Conservation (phyloP, 2,113 vertebrate genomes). For the Chaenocephalus aceratus region DNA sequence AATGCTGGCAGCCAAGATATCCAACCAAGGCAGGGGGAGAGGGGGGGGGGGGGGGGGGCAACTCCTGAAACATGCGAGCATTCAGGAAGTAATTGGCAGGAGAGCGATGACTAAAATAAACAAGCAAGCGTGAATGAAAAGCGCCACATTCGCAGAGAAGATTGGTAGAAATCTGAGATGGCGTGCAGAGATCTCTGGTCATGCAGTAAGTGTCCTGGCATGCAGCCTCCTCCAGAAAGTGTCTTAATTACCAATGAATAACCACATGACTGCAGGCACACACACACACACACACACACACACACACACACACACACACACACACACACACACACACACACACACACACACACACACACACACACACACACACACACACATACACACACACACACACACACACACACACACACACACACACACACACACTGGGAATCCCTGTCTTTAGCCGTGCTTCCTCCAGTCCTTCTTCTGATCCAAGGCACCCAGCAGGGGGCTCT, state of each 20-base stretch:
- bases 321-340: slow-evolving; percentile 25
- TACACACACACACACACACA: slow-evolving; percentile 21
- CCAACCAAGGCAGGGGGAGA: not conserved
- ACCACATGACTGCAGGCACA: slow-evolving; percentile 23
- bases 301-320: slow-evolving; percentile 25
- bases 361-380: slow-evolving; percentile 27
- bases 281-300: slow-evolving; percentile 10
- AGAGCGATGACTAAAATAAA: slow-evolving; percentile 10
- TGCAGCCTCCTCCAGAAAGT: slow-evolving; percentile 41
- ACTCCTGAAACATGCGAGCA: slow-evolving; percentile 43
- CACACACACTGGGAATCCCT: slow-evolving; percentile 46
- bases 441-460: slow-evolving; percentile 30
- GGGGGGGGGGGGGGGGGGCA: not conserved
- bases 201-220: slow-evolving; percentile 22
- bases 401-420: slow-evolving; percentile 18
- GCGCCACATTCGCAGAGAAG: not conserved
- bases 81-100: slow-evolving; percentile 18
- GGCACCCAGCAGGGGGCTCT: slow-evolving; percentile 49
- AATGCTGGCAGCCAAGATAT: slow-evolving; percentile 24
- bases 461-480: slow-evolving; percentile 53
- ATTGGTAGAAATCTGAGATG: not conserved
- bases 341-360: slow-evolving; percentile 30
- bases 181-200: slow-evolving; percentile 32
- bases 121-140: slow-evolving; percentile 1
- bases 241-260: slow-evolving; percentile 62